phyloP scores from a whole-genome alignment of 2,888 invertebrate genomes.

The Agonopterix arenella region DNA sequence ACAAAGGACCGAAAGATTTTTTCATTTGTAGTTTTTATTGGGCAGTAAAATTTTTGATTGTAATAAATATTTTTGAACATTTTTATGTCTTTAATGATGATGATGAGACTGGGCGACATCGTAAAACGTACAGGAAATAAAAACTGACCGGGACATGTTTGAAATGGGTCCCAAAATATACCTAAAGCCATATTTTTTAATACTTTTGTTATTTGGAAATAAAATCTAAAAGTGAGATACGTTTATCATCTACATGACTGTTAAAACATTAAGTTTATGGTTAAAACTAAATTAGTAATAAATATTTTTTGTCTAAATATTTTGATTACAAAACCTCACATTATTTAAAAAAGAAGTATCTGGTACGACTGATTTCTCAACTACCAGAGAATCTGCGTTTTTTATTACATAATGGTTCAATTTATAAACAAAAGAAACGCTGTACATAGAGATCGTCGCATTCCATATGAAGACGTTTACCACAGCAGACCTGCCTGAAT shows the following conservation, averaged over 20 bases:
- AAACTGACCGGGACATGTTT: slow-evolving; percentile 18
- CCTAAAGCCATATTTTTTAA: background rate
- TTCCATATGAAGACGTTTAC: too few species aligned
- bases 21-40: slow-evolving; percentile 45
- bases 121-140: slow-evolving; percentile 33
- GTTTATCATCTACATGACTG: too few species aligned
- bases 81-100: slow-evolving; percentile 27
- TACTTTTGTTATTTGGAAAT: background rate
- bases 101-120: slow-evolving; percentile 29
- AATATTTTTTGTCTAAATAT: background rate
- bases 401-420: too few species aligned
- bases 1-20: slow-evolving; percentile 41
- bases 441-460: too few species aligned
- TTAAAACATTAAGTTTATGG: too few species aligned
- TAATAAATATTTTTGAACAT: slow-evolving; percentile 44
- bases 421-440: too few species aligned
- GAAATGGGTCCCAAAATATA: slow-evolving; percentile 14
- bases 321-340: background rate
- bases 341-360: too few species aligned
- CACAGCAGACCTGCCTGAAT: too few species aligned
- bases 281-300: too few species aligned
- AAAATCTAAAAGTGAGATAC: too few species aligned
- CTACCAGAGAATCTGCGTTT: too few species aligned
- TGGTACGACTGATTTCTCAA: too few species aligned
- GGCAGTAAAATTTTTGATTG: slow-evolving; percentile 46